Evolutionary conservation across 2,113 vertebrate species (phyloP).

Genomic region (Tragelaphus imberbis): DNA sequence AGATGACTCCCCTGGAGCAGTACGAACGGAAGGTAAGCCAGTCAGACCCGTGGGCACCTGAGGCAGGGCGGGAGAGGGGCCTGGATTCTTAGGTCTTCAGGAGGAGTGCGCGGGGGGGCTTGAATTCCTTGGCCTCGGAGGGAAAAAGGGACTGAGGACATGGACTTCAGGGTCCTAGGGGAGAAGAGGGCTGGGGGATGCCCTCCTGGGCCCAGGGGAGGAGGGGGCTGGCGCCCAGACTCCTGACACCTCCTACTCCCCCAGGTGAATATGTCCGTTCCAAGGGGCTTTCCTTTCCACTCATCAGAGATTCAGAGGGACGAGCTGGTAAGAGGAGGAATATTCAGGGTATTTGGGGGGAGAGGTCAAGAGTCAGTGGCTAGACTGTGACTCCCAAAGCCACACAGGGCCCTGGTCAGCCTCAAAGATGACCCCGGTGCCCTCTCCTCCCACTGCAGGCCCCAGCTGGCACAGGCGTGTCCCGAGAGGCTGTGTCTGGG

Average conservation of each 20-base stretch:
- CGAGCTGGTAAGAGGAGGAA: constrained; percentile 52
- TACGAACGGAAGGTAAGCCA: constrained; percentile 61
- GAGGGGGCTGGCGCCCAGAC: not conserved
- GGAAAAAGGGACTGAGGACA: constrained; percentile 54
- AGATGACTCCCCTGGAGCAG: constrained; percentile 51
- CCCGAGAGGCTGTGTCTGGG: constrained; percentile 85
- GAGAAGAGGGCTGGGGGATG: constrained; percentile 11
- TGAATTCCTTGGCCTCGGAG: not conserved
- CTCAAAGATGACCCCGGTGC: not conserved
- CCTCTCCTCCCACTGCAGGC: constrained; percentile 32
- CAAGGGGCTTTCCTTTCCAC: constrained; percentile 88
- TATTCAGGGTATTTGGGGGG: not conserved
- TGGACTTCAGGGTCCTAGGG: constrained; percentile 77
- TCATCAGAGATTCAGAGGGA: constrained; percentile 86
- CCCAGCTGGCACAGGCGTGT: constrained; percentile 79
- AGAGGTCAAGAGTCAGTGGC: not conserved
- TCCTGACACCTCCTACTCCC: constrained; percentile 20
- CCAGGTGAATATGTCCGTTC: constrained; percentile 82
- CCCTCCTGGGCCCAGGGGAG: not conserved
- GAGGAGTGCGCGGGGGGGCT: not conserved
- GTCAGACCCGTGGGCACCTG: not conserved
- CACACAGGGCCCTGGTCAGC: not conserved
- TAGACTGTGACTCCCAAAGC: not conserved
- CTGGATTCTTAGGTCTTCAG: not conserved
- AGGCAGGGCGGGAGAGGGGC: not conserved